Evolutionary conservation across 2,797 vertebrate genomes (phyloP).

Genomic region (Phoeniculus purpureus): DNA sequence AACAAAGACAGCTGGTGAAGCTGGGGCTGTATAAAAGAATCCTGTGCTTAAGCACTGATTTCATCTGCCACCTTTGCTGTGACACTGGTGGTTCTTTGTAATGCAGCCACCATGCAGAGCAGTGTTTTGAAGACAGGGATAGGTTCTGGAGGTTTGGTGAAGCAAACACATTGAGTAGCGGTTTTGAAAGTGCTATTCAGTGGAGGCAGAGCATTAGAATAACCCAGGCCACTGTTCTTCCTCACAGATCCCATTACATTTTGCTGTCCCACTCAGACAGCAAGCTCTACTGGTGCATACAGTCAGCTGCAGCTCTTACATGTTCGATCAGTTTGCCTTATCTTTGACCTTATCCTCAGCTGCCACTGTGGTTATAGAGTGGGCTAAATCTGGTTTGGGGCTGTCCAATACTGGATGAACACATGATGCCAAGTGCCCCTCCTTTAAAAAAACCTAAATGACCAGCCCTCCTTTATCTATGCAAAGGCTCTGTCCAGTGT

Average conservation of each 20-base stretch:
- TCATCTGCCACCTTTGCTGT: neutral
- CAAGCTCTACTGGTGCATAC: neutral
- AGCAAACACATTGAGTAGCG: neutral
- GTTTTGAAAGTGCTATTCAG: neutral
- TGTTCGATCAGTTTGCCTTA: neutral
- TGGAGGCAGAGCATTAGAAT: neutral
- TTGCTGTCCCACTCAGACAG: neutral
- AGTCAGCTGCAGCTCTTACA: neutral
- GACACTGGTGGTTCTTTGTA: neutral
- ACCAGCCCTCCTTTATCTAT: neutral
- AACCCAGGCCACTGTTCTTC: neutral
- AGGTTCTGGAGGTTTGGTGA: neutral
- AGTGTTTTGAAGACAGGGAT: accelerated
- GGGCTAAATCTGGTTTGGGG: neutral
- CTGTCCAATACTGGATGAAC: neutral
- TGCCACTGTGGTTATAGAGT: accelerated
- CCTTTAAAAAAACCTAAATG: neutral
- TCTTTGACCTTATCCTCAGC: neutral
- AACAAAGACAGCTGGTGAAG: neutral
- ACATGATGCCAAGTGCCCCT: neutral
- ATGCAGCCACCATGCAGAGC: neutral
- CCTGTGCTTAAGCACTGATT: neutral
- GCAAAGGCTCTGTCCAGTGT: neutral
- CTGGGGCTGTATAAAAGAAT: accelerated
- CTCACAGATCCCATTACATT: accelerated